Base-by-base conservation (phyloP, 2,797 vertebrate species). In the Loriculus beryllinus region DNA sequence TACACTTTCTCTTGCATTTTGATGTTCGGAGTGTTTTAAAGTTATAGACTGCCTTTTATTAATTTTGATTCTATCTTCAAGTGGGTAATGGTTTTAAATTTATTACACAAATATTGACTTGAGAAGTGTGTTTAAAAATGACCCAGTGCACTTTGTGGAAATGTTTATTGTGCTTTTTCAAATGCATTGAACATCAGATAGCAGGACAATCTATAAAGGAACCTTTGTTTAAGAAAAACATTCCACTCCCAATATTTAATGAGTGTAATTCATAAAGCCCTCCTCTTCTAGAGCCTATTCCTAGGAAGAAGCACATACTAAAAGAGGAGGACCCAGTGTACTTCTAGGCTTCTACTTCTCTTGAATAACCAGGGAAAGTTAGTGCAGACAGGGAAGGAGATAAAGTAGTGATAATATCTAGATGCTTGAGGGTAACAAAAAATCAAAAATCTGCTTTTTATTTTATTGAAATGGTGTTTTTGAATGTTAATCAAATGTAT, bases 101-200 rank as follows among this genome's bases (percentile, higher is more conserved):
- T 88, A 70, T 92, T 86, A 59, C 84, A 63, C 51, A 91, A 89
- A 89, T 85, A 85, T 45, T 89, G 70, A 60, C 40, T 85, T 89
- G 25, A 47, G 43, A 93, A 84, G 78, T 40, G 16, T 65, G 20
- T 85, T 95, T 84, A 2, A 59, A 85, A 86, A 77, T 74, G 22
- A 40, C 18, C 9, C 3, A 9, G 42, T 77, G 47, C 37, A 15
- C 47, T 84, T 88, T 67, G 62, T 81, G 74, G 59, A 79, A 82
- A 57, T 74, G 45, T 84, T 95, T 90, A 63, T 88, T 86, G 67
- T 93, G 79, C 63, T 86, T 84, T 86, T 79, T 79, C 31, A 90
- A 93, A 92, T 60, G 26, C 28, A 40, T 20, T 35, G 33, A 59
- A 35, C 8, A 1, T 45, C 43, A 86, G 37, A 40, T 86, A 80